Evolutionary conservation across 2,797 vertebrate species (phyloP).

Genomic region (Ctenosaura bakeri): DNA sequence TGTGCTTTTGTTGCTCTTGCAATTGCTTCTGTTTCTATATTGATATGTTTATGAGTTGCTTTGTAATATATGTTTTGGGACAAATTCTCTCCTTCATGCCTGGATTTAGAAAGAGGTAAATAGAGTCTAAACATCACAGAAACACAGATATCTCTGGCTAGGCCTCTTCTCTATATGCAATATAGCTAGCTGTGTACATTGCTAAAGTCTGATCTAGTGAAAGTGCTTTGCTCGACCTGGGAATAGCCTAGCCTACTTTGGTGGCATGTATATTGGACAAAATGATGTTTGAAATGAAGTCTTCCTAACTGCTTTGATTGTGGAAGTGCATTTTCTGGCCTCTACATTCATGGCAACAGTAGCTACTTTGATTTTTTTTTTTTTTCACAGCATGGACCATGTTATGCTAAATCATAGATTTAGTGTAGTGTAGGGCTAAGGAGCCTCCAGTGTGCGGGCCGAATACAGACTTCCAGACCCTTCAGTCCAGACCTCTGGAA

Average conservation of each 20-base stretch:
- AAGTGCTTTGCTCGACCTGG: not conserved
- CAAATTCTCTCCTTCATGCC: not conserved
- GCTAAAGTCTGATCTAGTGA: not conserved
- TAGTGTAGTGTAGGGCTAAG: not conserved
- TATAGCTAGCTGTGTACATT: not conserved
- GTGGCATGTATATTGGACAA: not conserved
- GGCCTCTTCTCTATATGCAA: not conserved
- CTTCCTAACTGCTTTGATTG: not conserved
- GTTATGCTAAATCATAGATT: not conserved
- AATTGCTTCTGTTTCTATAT: not conserved
- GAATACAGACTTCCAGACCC: not conserved
- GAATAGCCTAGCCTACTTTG: not conserved
- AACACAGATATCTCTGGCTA: not conserved
- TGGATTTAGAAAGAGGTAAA: not conserved
- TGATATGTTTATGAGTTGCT: not conserved
- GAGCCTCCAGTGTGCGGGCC: not conserved
- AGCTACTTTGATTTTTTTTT: not conserved
- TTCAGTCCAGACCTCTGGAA: not conserved
- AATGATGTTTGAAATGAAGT: not conserved
- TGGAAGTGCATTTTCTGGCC: not conserved
- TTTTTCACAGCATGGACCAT: not conserved
- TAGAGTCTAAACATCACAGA: not conserved
- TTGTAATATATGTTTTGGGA: not conserved
- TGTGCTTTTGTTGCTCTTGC: not conserved
- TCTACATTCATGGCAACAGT: not conserved